Base-by-base conservation (phyloP, 2,888 invertebrate species). In the Phaedon cochleariae region DNA sequence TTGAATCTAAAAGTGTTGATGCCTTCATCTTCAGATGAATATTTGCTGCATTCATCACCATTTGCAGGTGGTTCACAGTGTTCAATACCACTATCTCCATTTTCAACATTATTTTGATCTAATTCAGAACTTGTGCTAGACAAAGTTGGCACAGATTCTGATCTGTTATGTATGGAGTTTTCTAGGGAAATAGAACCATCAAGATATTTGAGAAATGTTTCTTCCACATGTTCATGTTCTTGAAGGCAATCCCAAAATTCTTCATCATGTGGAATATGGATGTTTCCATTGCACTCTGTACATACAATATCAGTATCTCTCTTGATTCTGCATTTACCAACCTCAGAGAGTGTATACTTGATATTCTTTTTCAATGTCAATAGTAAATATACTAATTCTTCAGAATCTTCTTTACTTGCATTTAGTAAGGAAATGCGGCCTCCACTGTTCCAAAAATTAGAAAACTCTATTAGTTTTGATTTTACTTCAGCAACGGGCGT, bases 1-100 rank as follows among this genome's bases (percentile, higher is more conserved):
- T 73, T 73, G 55, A 76, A 76, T 45, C 71, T 73, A 52, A 79
- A 79, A 61, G 53, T 65, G 62, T 78, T 78, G 10, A 71, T 64
- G 49, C 67, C 62, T 49, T 62, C 67, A 26, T 64, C 59, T 29
- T 57, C 46, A 1, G 17, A 41, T 21, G 21, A 15, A 17, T 51
- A 22, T 52, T 9, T 51, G 10, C 22, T 20, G 3, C 26, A n/a
- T 29, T 22, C 17, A 15, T 37, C 31, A 29, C 57, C 62, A 64
- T 52, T 52, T 10, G 51, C 37, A 15, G 57, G 17, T 20, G 59
- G 34, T 48, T 73, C 73, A 46, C 22, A 55, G 46, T 63, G 65
- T 20, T 73, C 71, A n/a, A 65, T 70, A 10, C 68, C 71, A 65
- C 67, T 71, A 48, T 75, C 67, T 9, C 57, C 64, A 49, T 64